Base-by-base conservation (phyloP, 2,888 invertebrate genomes). In the Drosophila conformis region DNA sequence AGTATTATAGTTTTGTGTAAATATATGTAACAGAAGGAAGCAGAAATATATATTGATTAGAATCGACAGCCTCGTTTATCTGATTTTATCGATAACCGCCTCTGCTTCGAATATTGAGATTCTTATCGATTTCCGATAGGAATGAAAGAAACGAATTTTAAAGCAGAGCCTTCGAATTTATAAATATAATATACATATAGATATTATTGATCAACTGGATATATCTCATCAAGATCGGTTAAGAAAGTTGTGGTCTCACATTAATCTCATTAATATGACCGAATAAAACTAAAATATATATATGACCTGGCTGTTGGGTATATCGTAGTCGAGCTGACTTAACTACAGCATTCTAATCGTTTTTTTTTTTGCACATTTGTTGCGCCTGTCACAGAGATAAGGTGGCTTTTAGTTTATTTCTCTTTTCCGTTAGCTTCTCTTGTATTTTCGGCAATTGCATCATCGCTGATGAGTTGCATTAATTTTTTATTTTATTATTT, bases 361-460 rank as follows among this genome's bases (percentile, higher is more conserved):
- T 13, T 46, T 40, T 40, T n/a, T 61, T 73, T 58, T 40, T 58
- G 46, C 49, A 46, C 68, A 65, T 59, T 72, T 66, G 67, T 71
- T 49, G 54, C 35, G 58, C 7, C 61, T 64, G 66, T 63, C 61
- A 53, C 42, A 61, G 10, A 65, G 83, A 83, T 81, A 83, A 81
- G 78, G 42, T 73, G 27, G 57, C 13, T 46, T 46, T 25, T 64
- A 42, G 42, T 65, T 73, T 69, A 59, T 62, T 57, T 66, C 36
- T 53, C 58, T 56, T 57, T 53, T 51, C 25, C 42, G 65, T 57
- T 33, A 38, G 40, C 63, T 56, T 60, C 69, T 57, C 51, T 51
- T 68, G 56, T 48, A 71, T 76, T 78, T 69, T 76, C 64, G 68
- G n/a, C 65, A 66, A 66, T 85, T 82, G 68, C 73, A 73, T 80